Percentiles rank a stretch among this genome's conserved stretches.
Conservation (phyloP, 2,797 vertebrate species). For the Pempheris klunzingeri region DNA sequence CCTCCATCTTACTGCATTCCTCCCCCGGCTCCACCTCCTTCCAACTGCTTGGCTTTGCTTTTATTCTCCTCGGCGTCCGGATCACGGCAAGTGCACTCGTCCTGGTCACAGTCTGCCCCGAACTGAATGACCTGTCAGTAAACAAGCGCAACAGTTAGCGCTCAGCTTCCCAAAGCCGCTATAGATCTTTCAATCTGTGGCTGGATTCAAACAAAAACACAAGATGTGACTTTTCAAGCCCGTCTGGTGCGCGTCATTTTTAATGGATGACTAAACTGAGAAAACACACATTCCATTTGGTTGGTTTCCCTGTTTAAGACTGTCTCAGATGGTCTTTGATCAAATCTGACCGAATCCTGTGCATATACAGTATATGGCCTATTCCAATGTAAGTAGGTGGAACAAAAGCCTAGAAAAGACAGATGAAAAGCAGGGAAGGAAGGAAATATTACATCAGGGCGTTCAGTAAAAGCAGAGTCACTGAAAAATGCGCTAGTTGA, state of each 20-base stretch:
- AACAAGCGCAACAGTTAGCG: constrained; percentile 60
- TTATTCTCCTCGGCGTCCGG: constrained; percentile 95
- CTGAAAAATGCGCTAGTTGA: constrained; percentile 50
- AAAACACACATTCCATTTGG: constrained; percentile 29
- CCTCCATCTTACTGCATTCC: constrained; percentile 64
- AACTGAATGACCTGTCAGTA: constrained; percentile 93
- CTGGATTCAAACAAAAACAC: constrained; percentile 21
- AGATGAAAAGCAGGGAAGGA: constrained; percentile 23
- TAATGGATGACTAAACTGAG: constrained; percentile 35
- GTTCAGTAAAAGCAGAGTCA: constrained; percentile 40
- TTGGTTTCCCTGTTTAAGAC: constrained; percentile 10
- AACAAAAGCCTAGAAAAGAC: constrained; percentile 9
- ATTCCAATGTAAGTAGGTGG: neutral
- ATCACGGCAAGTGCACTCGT: constrained; percentile 96
- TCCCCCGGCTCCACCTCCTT: constrained; percentile 45
- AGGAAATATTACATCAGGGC: constrained; percentile 51
- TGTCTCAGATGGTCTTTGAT: constrained; percentile 14
- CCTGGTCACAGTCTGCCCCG: constrained; percentile 93
- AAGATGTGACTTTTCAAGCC: constrained; percentile 15
- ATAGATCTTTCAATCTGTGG: constrained; percentile 28
- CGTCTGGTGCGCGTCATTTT: constrained; percentile 29
- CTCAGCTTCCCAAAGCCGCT: constrained; percentile 12
- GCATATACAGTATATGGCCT: neutral
- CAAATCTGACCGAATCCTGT: constrained; percentile 24
- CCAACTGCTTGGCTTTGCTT: constrained; percentile 74